Base-by-base conservation (phyloP, 2,888 invertebrate species). In the Cataglyphis albicans region DNA sequence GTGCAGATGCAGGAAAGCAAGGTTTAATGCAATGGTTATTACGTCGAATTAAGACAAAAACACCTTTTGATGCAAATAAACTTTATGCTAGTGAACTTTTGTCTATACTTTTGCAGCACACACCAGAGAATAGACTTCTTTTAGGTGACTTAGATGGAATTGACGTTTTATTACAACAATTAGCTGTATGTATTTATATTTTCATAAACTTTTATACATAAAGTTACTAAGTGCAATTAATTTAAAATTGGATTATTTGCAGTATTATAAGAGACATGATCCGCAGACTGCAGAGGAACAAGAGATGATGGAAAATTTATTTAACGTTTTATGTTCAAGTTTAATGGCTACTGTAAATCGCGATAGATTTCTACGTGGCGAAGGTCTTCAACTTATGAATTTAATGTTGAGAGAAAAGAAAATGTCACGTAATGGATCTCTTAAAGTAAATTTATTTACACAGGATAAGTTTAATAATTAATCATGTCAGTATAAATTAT, bases 381-480 rank as follows among this genome's bases (percentile, higher is more conserved):
- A 99, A 95, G 99, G 99, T 3, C 95, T 99, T 70, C 99, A 99
- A 95, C 96, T 99, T 65, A 99, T 99, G 99, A 99, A 99, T 95
- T 96, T 99, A 84, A 99, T 99, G 99, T 95, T 99, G 57, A 96
- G 98, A 86, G 99, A 99, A 94, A 99, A 99, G 95, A 99, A 99
- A 95, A 97, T 98, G 95, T 98, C 98, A 0, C 96, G 99, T 15
- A 98, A 98, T 94, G 99, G 99, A 61, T 99, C 99, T 0, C 95
- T 99, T 0, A 99, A 99, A 95, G 99, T 93, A 87, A 41, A 25
- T 48, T 29, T 64, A 2, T 32, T 32, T 55, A 1, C 4, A 10
- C 10, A 15, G 2, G 0, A 12, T 32, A 15, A 9, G 3, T 25
- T 83, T 10, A 38, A 29, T 55, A 18, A 48, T 48, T 4, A 48